These are phyloP conservation scores for Dendrolimus punctatus DNA, from an alignment of 1,140 invertebrate species.

Conservation along the genomic window DNA sequence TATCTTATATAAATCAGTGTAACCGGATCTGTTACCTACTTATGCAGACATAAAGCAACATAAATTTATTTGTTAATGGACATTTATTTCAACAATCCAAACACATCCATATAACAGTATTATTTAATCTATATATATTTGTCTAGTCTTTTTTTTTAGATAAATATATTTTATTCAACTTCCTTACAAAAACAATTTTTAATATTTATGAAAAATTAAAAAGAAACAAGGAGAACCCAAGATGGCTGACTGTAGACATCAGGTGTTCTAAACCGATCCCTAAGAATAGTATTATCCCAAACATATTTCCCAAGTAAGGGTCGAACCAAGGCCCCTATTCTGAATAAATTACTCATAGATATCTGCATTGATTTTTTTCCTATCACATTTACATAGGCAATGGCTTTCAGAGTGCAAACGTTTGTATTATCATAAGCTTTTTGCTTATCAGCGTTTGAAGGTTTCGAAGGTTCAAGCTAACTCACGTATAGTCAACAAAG, in stretches of 20 bases:
- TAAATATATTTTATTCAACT: no score
- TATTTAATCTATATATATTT: no score
- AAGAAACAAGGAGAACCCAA: slow-evolving; percentile 8
- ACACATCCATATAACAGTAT: no score
- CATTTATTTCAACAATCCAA: no score
- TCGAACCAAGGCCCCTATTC: slow-evolving; percentile 37
- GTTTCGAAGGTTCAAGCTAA: background rate
- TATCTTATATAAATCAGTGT: no score
- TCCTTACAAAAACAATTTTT: no score
- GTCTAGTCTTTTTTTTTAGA: no score
- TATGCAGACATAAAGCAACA: no score
- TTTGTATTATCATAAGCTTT: slow-evolving; percentile 8
- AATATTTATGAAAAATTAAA: background rate
- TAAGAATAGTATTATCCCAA: slow-evolving; percentile 55
- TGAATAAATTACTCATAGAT: slow-evolving; percentile 48
- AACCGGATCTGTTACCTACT: no score
- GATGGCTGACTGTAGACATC: slow-evolving; percentile 37
- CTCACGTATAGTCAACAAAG: no score
- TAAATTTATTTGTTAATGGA: no score
- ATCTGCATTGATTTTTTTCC: slow-evolving; percentile 36
- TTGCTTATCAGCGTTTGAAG: slow-evolving; percentile 8
- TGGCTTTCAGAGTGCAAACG: slow-evolving; percentile 8
- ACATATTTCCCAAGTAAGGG: slow-evolving; percentile 49
- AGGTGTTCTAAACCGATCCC: slow-evolving; percentile 55
- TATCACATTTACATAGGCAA: slow-evolving; percentile 19